These are phyloP conservation scores for Lucifuga dentata DNA, from an alignment of 2,113 vertebrate genomes.

Conservation along the genomic window DNA sequence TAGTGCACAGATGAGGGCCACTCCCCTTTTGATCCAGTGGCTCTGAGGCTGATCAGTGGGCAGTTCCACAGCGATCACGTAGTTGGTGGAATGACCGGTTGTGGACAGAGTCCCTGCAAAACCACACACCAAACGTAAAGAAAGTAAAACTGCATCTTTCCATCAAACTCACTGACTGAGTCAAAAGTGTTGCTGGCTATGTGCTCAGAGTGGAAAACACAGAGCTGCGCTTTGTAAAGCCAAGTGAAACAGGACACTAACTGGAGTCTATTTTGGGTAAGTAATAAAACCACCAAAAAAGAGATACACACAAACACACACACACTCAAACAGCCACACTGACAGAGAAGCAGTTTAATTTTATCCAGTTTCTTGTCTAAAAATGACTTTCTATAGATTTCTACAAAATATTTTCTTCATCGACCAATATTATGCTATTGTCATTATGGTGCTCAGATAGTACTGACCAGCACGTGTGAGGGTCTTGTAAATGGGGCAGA, in stretches of 20 bases:
- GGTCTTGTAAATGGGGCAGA: slow-evolving; percentile 95
- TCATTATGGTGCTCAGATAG: not conserved
- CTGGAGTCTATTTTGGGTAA: slow-evolving; percentile 72
- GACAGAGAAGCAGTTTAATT: too few relatives aligned
- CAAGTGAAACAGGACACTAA: slow-evolving; percentile 72
- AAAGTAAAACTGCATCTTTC: not conserved
- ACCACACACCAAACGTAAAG: slow-evolving; percentile 1
- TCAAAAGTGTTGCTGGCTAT: slow-evolving; percentile 22
- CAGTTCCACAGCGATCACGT: slow-evolving; percentile 89
- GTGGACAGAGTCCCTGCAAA: slow-evolving; percentile 88
- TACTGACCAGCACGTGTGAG: slow-evolving; percentile 89
- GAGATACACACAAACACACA: slow-evolving; percentile 48
- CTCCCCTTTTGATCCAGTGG: slow-evolving; percentile 93
- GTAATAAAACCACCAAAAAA: slow-evolving; percentile 67
- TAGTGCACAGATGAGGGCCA: slow-evolving; percentile 90
- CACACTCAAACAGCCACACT: not conserved
- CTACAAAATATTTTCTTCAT: too few relatives aligned
- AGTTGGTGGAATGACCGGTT: slow-evolving; percentile 92
- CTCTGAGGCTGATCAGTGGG: slow-evolving; percentile 81
- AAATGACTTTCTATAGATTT: too few relatives aligned
- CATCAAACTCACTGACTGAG: not conserved
- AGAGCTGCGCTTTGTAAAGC: slow-evolving; percentile 65
- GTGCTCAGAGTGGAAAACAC: slow-evolving; percentile 65
- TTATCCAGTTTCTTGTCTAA: too few relatives aligned
- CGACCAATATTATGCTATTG: too few relatives aligned